Conservation (phyloP, 2,113 vertebrate genomes). For the Chrysemys picta region DNA sequence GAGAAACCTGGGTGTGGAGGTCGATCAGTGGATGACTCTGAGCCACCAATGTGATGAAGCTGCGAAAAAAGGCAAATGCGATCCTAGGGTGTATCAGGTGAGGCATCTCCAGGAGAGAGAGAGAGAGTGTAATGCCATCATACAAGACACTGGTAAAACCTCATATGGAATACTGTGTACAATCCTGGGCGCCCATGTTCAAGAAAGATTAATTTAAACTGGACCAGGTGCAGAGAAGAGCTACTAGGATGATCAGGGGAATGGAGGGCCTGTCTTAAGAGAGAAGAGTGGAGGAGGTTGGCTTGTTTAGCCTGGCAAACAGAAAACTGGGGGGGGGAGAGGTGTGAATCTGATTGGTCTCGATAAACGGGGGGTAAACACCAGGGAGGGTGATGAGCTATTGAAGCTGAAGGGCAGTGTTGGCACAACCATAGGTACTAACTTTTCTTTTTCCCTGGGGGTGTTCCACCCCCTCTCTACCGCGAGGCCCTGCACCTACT, state of each 20-base stretch:
- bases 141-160: not conserved
- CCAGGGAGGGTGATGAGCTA: not conserved
- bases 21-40: not conserved
- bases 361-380: not conserved
- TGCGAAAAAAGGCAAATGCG: not conserved
- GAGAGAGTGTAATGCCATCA: not conserved
- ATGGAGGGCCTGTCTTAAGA: not conserved
- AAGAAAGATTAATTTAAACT: not conserved
- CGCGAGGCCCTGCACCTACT: too few relatives aligned
- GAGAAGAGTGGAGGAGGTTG: not conserved
- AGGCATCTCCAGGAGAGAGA: not conserved
- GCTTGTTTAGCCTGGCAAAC: not conserved
- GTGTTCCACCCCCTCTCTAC: too few relatives aligned
- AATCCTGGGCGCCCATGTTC: not conserved
- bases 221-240: not conserved
- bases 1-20: not conserved
- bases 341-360: not conserved
- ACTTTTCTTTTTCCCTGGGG: too few relatives aligned
- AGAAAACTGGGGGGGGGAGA: not conserved
- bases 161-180: not conserved
- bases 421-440: not conserved
- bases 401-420: not conserved
- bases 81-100: not conserved
- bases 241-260: not conserved
- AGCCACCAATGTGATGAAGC: not conserved